A percentile compares a stretch with the other conserved stretches of the same genome.
phyloP scores from a whole-genome alignment of 2,113 vertebrate genomes.

The Paraplagusia blochii region DNA sequence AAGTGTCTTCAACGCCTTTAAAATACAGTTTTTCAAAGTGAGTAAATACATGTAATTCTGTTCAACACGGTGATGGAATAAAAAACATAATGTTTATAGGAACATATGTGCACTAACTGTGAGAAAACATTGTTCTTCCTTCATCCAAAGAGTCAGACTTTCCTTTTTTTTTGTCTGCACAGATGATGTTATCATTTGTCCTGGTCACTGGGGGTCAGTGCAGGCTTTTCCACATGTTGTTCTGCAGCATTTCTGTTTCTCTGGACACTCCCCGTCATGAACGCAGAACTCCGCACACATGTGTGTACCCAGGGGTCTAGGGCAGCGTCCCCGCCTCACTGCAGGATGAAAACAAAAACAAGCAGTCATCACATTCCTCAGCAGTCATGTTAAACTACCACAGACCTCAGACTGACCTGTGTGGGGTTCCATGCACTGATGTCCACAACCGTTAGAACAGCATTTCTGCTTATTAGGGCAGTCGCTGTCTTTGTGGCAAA shows the following conservation, averaged over 20 bases:
- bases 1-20: not conserved
- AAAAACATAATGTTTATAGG: too few species aligned
- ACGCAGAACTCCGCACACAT: conserved; percentile 75
- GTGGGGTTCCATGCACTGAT: conserved; percentile 44
- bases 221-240: conserved; percentile 72
- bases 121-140: not conserved
- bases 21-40: conserved; percentile 4
- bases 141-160: not conserved
- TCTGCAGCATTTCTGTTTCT: conserved; percentile 72
- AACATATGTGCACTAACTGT: not conserved
- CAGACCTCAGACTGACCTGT: conserved; percentile 52
- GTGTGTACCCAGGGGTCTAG: conserved; percentile 50
- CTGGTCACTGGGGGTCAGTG: conserved; percentile 65
- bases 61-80: not conserved
- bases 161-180: not conserved
- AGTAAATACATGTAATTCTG: not conserved
- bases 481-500: not conserved
- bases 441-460: not conserved
- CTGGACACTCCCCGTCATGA: conserved; percentile 72
- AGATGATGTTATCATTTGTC: not conserved
- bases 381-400: not conserved
- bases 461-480: not conserved
- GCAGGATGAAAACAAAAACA: conserved; percentile 15
- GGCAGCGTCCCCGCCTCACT: conserved; percentile 74
- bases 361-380: not conserved